phyloP scores from a whole-genome alignment of 2,797 vertebrate species.

The Graptemys geographica region DNA sequence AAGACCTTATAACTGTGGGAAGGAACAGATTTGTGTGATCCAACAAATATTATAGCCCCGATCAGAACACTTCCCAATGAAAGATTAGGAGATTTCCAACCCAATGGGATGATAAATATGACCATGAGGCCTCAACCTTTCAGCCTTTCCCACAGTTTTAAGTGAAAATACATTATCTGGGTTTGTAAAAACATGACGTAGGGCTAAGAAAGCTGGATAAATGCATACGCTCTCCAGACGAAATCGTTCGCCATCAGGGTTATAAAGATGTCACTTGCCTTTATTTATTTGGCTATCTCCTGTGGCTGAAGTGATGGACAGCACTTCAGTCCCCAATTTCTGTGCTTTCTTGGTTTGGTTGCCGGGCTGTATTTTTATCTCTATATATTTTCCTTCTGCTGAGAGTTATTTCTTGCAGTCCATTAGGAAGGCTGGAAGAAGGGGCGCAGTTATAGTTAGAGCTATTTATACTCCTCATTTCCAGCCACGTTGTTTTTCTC shows the following conservation, averaged over 20 bases:
- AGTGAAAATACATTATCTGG: slow-evolving; percentile 46
- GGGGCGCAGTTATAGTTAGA: not conserved
- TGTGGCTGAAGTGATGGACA: slow-evolving; percentile 6
- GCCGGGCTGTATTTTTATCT: not conserved
- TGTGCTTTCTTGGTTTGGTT: not conserved
- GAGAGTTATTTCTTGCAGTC: not conserved
- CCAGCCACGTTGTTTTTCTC: not conserved
- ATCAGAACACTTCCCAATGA: slow-evolving; percentile 31
- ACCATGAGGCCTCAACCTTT: not conserved
- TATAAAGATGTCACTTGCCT: not conserved
- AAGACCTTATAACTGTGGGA: not conserved
- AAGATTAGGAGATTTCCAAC: slow-evolving; percentile 12
- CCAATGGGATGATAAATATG: not conserved
- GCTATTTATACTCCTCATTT: not conserved
- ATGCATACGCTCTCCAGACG: not conserved
- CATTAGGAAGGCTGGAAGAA: not conserved
- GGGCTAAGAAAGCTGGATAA: not conserved
- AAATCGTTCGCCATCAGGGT: slow-evolving; percentile 17
- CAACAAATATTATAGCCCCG: not conserved
- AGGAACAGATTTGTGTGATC: not conserved
- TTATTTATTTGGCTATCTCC: slow-evolving; percentile 36
- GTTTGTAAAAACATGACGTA: slow-evolving; percentile 12
- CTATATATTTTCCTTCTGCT: not conserved
- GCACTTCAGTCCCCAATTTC: not conserved
- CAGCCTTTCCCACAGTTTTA: not conserved